Evolutionary conservation across 37 sponge, comb jelly and placozoan species (phyloP).

Genomic region (Chondrilla cf. caribensis): DNA sequence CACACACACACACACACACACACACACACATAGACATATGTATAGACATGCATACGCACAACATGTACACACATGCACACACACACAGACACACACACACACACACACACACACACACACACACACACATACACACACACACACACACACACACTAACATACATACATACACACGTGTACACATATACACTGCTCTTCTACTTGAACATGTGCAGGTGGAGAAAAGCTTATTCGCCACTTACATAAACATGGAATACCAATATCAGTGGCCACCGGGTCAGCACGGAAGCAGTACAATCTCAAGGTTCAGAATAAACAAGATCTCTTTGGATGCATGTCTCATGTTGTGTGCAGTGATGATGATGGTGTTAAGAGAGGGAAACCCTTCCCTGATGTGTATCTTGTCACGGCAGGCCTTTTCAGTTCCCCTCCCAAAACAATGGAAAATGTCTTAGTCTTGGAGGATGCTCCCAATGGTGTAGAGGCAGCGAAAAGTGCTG

Average conservation of each 20-base stretch:
- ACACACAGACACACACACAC: too few relatives aligned
- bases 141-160: too few relatives aligned
- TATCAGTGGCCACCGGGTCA: constrained; percentile 89
- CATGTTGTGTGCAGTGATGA: constrained; percentile 87
- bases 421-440: constrained; percentile 52
- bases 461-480: constrained; percentile 99
- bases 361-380: constrained; percentile 83
- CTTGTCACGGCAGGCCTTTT: constrained; percentile 73
- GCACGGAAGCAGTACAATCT: constrained; percentile 46
- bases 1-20: too few relatives aligned
- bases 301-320: constrained; percentile 61
- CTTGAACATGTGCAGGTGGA: constrained; percentile 54
- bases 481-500: constrained; percentile 80
- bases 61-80: too few relatives aligned
- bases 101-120: too few relatives aligned
- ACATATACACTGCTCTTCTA: neutral
- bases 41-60: too few relatives aligned
- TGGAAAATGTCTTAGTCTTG: constrained; percentile 82
- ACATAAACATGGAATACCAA: constrained; percentile 58
- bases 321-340: constrained; percentile 57
- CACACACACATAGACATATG: too few relatives aligned
- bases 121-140: too few relatives aligned
- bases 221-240: constrained; percentile 72
- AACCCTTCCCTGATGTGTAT: constrained; percentile 93
- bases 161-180: too few relatives aligned